phyloP scores from a whole-genome alignment of 2,113 vertebrate genomes.

The Numenius arquata region DNA sequence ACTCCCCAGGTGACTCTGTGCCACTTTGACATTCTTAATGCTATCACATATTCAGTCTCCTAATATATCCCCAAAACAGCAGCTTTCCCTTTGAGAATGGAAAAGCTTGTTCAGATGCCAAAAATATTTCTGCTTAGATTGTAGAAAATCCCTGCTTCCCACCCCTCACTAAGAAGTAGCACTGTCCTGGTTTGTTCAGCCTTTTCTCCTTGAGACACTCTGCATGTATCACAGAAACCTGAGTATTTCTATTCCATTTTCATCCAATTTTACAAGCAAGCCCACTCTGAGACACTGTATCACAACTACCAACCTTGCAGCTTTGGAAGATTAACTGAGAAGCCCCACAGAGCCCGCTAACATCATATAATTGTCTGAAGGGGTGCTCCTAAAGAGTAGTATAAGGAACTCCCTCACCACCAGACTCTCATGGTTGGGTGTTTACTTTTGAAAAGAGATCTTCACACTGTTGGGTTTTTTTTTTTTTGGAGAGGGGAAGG shows the following conservation, averaged over 20 bases:
- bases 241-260: neutral
- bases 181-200: neutral
- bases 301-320: neutral
- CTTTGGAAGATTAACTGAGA: neutral
- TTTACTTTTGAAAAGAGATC: neutral
- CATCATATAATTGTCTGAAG: neutral
- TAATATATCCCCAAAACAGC: neutral
- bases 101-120: neutral
- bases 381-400: neutral
- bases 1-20: fast-evolving
- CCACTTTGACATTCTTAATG: neutral
- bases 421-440: neutral
- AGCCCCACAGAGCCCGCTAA: neutral
- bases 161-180: neutral
- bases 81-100: neutral
- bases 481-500: neutral
- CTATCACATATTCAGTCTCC: neutral
- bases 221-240: neutral
- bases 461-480: neutral
- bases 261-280: neutral
- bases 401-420: neutral
- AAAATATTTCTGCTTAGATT: neutral
- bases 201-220: neutral
- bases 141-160: neutral
- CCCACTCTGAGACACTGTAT: neutral